Evolutionary conservation across 2,113 vertebrate genomes (phyloP).

Genomic region (Trichechus manatus): DNA sequence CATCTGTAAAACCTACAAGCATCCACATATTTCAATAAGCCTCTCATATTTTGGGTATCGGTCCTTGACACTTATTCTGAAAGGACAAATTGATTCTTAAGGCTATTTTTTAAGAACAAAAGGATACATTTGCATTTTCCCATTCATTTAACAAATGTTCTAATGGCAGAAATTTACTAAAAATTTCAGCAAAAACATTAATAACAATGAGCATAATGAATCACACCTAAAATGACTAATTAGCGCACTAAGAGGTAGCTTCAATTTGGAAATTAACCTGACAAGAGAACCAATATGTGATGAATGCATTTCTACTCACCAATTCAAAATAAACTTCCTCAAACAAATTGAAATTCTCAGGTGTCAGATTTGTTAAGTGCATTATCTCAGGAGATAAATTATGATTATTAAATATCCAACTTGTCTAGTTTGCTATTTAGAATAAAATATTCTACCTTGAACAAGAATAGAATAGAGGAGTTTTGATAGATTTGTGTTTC

Average conservation of each 20-base stretch:
- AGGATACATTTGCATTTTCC: not conserved
- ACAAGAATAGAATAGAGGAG: not conserved
- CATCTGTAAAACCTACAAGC: not conserved
- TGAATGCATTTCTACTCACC: constrained; percentile 65
- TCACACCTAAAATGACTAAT: constrained; percentile 69
- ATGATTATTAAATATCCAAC: constrained; percentile 65
- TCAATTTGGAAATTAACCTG: constrained; percentile 65
- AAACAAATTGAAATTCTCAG: constrained; percentile 64
- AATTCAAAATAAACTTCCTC: constrained; percentile 73
- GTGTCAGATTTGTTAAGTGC: constrained; percentile 59
- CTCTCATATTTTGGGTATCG: not conserved
- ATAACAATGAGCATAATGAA: constrained; percentile 39
- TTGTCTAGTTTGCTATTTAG: constrained; percentile 58
- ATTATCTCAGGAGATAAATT: constrained; percentile 70
- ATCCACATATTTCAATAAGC: not conserved
- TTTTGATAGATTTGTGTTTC: constrained; percentile 48
- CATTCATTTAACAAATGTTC: not conserved
- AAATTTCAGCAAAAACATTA: constrained; percentile 45
- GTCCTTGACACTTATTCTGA: not conserved
- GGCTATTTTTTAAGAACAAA: not conserved
- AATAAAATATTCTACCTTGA: constrained; percentile 59
- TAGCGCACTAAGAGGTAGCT: constrained; percentile 58
- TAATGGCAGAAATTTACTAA: constrained; percentile 49
- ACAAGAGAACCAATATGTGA: constrained; percentile 67
- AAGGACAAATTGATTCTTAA: constrained; percentile 46